These are phyloP conservation scores for Baronia brevicornis DNA, from an alignment of 2,888 invertebrate genomes.

Conservation along the genomic window DNA sequence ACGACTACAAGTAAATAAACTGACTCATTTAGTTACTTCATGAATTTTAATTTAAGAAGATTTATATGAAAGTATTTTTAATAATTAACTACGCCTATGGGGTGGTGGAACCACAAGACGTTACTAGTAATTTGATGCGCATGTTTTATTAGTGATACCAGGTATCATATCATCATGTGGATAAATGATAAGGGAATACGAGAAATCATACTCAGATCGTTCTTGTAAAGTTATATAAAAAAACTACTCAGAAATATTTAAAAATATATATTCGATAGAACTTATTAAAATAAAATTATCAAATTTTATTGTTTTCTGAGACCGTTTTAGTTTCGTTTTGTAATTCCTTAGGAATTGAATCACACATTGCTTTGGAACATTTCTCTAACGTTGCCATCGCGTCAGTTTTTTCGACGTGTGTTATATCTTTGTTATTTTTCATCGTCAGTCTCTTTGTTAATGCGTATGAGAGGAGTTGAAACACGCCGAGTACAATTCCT, in stretches of 20 bases:
- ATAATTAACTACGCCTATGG: no score
- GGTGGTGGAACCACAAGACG: no score
- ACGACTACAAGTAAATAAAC: no score
- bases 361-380: slow-evolving; percentile 13
- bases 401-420: slow-evolving; percentile 13
- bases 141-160: no score
- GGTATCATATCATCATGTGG: no score
- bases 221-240: not conserved
- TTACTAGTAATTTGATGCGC: no score
- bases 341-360: slow-evolving; percentile 9
- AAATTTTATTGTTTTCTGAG: slow-evolving; percentile 2
- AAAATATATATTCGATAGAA: slow-evolving; percentile 3
- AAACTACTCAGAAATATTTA: not conserved
- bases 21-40: no score
- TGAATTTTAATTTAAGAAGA: no score
- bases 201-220: no score
- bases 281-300: not conserved
- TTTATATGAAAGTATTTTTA: no score
- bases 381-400: slow-evolving; percentile 5
- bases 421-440: slow-evolving; percentile 10
- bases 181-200: no score
- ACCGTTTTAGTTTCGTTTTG: slow-evolving; percentile 1
- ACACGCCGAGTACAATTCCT: slow-evolving; percentile 41
- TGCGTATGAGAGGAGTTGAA: slow-evolving; percentile 52
- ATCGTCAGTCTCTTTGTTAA: slow-evolving; percentile 33